phyloP scores from a whole-genome alignment of 2,888 invertebrate species.

The Stenchaetothrips biformis region DNA sequence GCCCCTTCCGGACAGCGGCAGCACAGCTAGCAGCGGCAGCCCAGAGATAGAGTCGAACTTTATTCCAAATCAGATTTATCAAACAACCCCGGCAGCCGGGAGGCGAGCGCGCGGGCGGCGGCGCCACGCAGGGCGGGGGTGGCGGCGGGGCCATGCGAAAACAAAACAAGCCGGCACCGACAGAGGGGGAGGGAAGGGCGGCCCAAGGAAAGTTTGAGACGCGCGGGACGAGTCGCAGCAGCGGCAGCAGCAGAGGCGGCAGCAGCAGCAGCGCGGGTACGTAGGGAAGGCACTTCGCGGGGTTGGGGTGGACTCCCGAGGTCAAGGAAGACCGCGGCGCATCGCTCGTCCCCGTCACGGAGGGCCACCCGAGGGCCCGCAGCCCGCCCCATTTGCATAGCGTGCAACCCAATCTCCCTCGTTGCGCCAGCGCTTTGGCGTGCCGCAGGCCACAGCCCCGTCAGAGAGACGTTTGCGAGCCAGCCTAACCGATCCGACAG shows the following conservation, averaged over 20 bases:
- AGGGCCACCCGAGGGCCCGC: too few relatives aligned
- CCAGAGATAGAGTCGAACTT: background rate
- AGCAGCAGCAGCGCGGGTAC: too few relatives aligned
- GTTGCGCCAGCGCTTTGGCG: too few relatives aligned
- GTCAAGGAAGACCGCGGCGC: slow-evolving; percentile 7
- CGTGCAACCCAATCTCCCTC: too few relatives aligned
- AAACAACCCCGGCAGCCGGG: background rate
- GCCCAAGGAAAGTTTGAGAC: background rate
- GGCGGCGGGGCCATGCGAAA: background rate
- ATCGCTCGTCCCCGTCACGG: background rate
- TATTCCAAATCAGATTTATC: background rate
- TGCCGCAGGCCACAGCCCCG: too few relatives aligned
- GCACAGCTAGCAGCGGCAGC: background rate
- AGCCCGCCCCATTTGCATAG: too few relatives aligned
- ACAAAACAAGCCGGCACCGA: slow-evolving; percentile 2
- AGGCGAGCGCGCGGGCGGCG: background rate
- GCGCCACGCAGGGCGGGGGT: background rate
- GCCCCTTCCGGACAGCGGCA: background rate
- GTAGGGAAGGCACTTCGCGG: background rate
- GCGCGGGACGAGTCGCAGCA: background rate
- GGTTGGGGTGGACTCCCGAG: background rate
- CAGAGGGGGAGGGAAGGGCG: slow-evolving; percentile 8
- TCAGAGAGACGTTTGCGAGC: too few relatives aligned
- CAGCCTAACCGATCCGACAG: too few relatives aligned
- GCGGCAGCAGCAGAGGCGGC: slow-evolving; percentile 23